phyloP scores from a whole-genome alignment of 2,113 vertebrate genomes.

The Stomatorhinus ivindoensis region DNA sequence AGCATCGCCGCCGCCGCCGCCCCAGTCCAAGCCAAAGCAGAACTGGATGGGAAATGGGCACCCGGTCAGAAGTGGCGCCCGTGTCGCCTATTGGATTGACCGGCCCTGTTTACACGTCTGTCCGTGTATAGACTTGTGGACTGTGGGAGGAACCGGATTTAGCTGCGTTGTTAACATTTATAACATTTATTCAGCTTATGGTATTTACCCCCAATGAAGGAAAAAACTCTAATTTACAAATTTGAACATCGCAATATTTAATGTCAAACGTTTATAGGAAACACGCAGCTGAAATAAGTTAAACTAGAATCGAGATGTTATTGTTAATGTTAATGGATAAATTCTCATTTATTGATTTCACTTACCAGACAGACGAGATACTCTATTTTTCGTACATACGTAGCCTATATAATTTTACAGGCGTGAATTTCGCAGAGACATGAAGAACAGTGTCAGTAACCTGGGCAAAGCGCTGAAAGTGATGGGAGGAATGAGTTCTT shows the following conservation, averaged over 20 bases:
- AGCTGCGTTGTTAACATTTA: background rate
- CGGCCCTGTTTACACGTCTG: background rate
- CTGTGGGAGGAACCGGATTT: background rate
- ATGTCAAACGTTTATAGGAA: background rate
- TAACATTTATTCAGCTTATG: background rate
- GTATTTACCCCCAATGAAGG: background rate
- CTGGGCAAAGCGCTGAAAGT: background rate
- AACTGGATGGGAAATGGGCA: no score
- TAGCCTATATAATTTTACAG: background rate
- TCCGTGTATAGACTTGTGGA: background rate
- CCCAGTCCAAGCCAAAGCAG: no score
- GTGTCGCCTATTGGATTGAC: no score
- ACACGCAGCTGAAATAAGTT: background rate
- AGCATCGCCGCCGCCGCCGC: no score
- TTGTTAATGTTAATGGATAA: background rate
- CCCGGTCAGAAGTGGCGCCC: no score
- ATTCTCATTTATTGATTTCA: background rate
- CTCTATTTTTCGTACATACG: background rate
- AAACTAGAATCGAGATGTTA: background rate
- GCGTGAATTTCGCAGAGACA: background rate
- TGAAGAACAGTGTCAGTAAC: background rate
- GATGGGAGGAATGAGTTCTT: background rate
- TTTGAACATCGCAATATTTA: background rate
- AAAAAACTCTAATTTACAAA: background rate
- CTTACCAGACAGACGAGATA: background rate